phyloP scores from a whole-genome alignment of 2,113 vertebrate genomes.

The Pardalotus punctatus region DNA sequence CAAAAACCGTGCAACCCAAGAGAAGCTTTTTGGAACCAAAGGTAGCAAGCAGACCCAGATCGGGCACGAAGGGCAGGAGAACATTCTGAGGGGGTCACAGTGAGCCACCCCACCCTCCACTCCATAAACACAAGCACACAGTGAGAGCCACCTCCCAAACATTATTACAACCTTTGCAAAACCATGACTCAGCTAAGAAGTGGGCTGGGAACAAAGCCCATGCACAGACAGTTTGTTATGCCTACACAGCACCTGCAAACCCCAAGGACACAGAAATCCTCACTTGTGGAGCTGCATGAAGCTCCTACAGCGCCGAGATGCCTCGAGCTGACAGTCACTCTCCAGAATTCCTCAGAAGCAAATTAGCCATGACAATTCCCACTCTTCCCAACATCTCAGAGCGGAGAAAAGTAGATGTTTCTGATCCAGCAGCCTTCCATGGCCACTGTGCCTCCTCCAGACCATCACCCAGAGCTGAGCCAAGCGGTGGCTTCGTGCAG shows the following conservation, averaged over 20 bases:
- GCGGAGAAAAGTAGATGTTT: neutral
- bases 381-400: neutral
- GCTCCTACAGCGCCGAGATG: neutral
- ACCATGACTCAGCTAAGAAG: neutral
- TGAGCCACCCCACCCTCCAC: neutral
- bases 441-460: neutral
- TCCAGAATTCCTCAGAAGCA: neutral
- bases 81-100: neutral
- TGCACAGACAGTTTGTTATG: neutral
- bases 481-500: rapidly evolving
- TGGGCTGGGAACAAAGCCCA: neutral
- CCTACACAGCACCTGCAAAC: neutral
- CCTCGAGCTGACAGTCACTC: neutral
- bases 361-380: neutral
- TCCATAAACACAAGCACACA: neutral
- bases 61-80: neutral
- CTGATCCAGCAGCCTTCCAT: neutral
- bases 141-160: neutral
- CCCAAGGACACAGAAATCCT: neutral
- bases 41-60: neutral
- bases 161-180: neutral
- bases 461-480: neutral
- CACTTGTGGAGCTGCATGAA: neutral
- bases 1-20: neutral
- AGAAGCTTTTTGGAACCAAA: neutral